phyloP scores from a whole-genome alignment of 2,888 invertebrate genomes.

The Tholera decimalis region DNA sequence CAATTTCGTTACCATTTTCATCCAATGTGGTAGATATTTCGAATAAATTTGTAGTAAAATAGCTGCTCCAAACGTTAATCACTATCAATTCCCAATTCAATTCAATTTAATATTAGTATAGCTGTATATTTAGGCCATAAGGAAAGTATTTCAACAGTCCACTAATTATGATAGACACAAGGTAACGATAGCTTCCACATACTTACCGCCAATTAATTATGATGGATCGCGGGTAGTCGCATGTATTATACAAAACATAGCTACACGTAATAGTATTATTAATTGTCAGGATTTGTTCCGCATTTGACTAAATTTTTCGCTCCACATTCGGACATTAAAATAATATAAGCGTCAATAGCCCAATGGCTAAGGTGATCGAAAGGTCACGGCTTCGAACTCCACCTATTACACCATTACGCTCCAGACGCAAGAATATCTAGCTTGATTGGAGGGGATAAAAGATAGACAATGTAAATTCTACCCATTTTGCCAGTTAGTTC shows the following conservation, averaged over 20 bases:
- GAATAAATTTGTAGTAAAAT: too few relatives aligned
- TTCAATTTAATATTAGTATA: background rate
- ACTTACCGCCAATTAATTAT: conserved; percentile 34
- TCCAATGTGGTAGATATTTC: too few relatives aligned
- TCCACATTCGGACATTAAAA: background rate
- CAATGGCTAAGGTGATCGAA: too few relatives aligned
- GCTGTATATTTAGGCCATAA: background rate
- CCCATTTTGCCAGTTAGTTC: too few relatives aligned
- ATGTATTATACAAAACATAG: conserved; percentile 7
- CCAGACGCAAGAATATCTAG: too few relatives aligned
- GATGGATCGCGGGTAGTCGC: conserved; percentile 41
- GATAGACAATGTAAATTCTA: too few relatives aligned
- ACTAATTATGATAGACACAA: background rate
- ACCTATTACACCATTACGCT: too few relatives aligned
- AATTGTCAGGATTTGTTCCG: background rate
- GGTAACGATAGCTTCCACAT: conserved; percentile 40
- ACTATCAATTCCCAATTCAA: background rate
- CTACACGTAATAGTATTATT: conserved; percentile 8
- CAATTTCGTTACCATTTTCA: too few relatives aligned
- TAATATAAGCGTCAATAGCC: too few relatives aligned
- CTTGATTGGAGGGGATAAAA: too few relatives aligned
- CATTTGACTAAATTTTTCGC: background rate
- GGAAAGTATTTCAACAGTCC: conserved; percentile 14
- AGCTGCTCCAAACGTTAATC: background rate
- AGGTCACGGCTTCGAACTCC: too few relatives aligned